Percentiles rank a stretch among this genome's conserved stretches.
Conservation (phyloP, 2,888 invertebrate genomes). For the Smittia sp. region DNA sequence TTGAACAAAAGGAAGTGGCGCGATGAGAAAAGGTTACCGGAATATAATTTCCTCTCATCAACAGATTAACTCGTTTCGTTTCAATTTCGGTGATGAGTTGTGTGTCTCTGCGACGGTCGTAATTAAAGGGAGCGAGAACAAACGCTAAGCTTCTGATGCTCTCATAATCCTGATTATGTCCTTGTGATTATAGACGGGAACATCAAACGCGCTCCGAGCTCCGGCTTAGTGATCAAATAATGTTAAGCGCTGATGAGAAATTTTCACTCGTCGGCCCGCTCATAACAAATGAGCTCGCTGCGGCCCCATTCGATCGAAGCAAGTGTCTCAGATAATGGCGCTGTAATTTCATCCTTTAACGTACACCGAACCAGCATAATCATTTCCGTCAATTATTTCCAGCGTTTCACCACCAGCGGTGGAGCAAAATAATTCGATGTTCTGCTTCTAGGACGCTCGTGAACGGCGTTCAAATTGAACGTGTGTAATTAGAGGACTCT, state of each 20-base stretch:
- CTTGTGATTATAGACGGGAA: conserved; percentile 1
- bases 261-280: background rate
- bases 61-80: background rate
- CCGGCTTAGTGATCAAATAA: conserved; percentile 1
- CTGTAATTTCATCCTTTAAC: conserved; percentile 26
- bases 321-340: conserved; percentile 4
- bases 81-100: background rate
- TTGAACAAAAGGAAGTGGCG: background rate
- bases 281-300: background rate
- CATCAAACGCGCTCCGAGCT: conserved; percentile 6
- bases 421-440: background rate
- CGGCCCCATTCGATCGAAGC: background rate
- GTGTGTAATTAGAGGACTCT: conserved; percentile 22
- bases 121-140: background rate
- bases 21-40: background rate
- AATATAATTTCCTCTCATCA: conserved; percentile 8
- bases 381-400: conserved; percentile 38
- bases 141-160: conserved; percentile 15
- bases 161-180: conserved; percentile 18
- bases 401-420: background rate
- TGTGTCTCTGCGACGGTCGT: background rate
- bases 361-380: conserved; percentile 18
- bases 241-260: background rate
- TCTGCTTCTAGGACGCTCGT: too few relatives aligned
- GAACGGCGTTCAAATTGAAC: background rate